phyloP scores from a whole-genome alignment of 2,888 invertebrate genomes.

The Lysandra bellargus region DNA sequence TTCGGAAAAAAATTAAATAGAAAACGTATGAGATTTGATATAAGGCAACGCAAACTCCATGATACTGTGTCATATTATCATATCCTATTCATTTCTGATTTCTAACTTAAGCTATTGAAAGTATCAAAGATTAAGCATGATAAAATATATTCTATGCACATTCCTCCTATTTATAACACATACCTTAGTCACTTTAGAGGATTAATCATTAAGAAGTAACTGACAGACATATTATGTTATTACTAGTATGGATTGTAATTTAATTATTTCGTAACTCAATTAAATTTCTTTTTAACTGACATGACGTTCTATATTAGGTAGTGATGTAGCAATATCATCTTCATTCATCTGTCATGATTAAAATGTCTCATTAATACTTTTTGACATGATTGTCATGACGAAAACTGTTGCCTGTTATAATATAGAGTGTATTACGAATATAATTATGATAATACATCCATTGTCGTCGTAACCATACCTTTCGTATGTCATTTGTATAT shows the following conservation, averaged over 20 bases:
- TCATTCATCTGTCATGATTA: background rate
- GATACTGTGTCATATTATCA: no score
- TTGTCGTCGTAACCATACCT: background rate
- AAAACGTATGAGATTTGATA: no score
- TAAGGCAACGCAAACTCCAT: no score
- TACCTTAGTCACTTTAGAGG: no score
- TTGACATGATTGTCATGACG: background rate
- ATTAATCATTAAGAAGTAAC: no score
- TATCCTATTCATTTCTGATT: no score
- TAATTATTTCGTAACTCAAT: background rate
- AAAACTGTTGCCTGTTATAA: slow-evolving; percentile 1
- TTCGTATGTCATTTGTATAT: background rate
- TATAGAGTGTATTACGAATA: background rate
- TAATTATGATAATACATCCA: slow-evolving; percentile 10
- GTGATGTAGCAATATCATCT: background rate
- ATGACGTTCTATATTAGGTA: background rate
- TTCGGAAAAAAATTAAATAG: no score
- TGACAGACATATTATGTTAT: no score
- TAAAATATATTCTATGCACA: no score
- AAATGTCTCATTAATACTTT: slow-evolving; percentile 3
- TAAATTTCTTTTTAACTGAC: background rate
- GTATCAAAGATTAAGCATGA: no score
- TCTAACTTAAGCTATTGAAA: no score
- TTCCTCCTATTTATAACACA: no score
- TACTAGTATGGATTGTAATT: background rate